These are phyloP conservation scores for Halotydeus destructor DNA, from an alignment of 1,140 invertebrate species.

Conservation along the genomic window DNA sequence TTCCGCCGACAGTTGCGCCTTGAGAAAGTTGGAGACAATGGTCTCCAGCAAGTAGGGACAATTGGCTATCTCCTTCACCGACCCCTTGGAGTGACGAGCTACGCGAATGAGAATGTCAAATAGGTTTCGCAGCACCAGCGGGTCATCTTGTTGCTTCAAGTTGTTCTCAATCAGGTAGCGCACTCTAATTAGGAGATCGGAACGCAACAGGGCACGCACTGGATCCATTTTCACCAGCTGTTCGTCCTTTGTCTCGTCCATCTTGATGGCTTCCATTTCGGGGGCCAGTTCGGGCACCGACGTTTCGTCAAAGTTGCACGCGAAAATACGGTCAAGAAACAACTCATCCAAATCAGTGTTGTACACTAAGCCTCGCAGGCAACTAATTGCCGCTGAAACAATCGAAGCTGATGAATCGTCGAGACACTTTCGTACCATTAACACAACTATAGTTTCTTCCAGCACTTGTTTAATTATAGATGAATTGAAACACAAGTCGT, in stretches of 20 bases:
- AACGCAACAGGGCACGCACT: constrained; percentile 10
- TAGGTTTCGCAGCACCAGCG: not conserved
- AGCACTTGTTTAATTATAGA: constrained; percentile 6
- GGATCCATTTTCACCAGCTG: constrained; percentile 10
- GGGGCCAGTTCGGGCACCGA: not conserved
- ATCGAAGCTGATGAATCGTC: constrained; percentile 10
- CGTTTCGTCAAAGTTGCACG: constrained; percentile 2
- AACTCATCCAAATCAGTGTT: constrained; percentile 14
- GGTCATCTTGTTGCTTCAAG: constrained; percentile 1
- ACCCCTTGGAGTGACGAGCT: constrained; percentile 8
- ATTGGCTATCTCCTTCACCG: constrained; percentile 2
- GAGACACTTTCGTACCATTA: constrained; percentile 7
- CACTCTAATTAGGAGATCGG: constrained; percentile 10
- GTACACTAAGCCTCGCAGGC: constrained; percentile 14
- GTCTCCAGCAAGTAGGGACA: constrained; percentile 6
- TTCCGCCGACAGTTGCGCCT: not conserved
- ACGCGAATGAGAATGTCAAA: constrained; percentile 15
- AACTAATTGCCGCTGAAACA: constrained; percentile 5
- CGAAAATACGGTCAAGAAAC: constrained; percentile 11
- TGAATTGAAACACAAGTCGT: constrained; percentile 9
- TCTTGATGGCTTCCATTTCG: constrained; percentile 7
- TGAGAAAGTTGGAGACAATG: constrained; percentile 1
- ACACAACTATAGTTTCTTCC: constrained; percentile 3
- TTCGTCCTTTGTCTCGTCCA: constrained; percentile 10
- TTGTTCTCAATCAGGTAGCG: constrained; percentile 8